Percentiles rank a stretch among this genome's conserved stretches.
phyloP scores from a whole-genome alignment of 2,888 invertebrate species.

The Copidosoma aretas region DNA sequence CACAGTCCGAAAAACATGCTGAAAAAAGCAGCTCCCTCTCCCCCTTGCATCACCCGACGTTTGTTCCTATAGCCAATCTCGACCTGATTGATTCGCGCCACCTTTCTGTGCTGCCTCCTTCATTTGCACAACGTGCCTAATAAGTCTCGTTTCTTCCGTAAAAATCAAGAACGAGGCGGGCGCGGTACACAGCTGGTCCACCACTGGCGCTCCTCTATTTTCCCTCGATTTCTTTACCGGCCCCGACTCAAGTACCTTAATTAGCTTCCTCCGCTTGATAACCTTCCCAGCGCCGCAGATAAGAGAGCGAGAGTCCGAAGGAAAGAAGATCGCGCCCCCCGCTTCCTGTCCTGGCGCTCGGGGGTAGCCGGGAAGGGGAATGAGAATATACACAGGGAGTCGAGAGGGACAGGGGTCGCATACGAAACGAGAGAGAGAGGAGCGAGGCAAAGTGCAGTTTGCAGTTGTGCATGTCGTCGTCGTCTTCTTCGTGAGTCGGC shows the following conservation, averaged over 20 bases:
- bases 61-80: not conserved
- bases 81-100: no score
- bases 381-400: no score
- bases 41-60: slow-evolving; percentile 21
- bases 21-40: not conserved
- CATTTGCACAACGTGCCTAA: no score
- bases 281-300: slow-evolving; percentile 44
- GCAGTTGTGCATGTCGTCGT: slow-evolving; percentile 47
- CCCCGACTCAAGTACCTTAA: slow-evolving; percentile 54
- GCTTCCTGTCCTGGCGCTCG: not conserved
- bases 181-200: not conserved
- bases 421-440: slow-evolving; percentile 49
- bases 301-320: not conserved
- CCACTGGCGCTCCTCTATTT: slow-evolving; percentile 30
- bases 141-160: no score
- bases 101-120: no score
- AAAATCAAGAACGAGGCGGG: no score
- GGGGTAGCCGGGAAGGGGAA: no score
- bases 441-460: slow-evolving; percentile 51
- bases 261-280: slow-evolving; percentile 56
- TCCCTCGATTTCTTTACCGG: slow-evolving; percentile 43
- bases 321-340: not conserved
- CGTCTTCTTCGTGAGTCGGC: slow-evolving; percentile 18
- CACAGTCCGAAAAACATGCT: no score
- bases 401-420: slow-evolving; percentile 48